Evolutionary conservation across 2,888 invertebrate species (phyloP).

Genomic region (Cosmia pyralina): DNA sequence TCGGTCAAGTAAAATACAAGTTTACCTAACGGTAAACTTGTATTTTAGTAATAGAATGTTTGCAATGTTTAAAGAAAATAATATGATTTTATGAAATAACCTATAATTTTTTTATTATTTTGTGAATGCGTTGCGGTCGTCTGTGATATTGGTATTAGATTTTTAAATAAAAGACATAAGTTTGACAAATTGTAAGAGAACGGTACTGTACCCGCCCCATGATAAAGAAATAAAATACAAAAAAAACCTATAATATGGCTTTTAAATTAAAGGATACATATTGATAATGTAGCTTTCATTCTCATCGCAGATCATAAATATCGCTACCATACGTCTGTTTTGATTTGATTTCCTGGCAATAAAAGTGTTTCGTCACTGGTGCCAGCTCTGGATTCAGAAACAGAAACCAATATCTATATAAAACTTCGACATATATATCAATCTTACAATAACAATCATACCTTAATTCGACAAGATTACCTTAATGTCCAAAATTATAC

Average conservation of each 20-base stretch:
- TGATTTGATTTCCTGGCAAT: background rate
- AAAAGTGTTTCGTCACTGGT: slow-evolving; percentile 4
- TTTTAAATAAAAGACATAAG: background rate
- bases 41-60: too few species aligned
- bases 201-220: background rate
- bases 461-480: slow-evolving; percentile 26
- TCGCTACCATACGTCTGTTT: background rate
- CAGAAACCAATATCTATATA: slow-evolving; percentile 2
- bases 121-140: background rate
- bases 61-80: too few species aligned
- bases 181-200: background rate
- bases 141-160: too few species aligned
- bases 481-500: slow-evolving; percentile 44
- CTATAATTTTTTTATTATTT: too few species aligned
- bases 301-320: background rate
- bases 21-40: background rate
- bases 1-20: background rate
- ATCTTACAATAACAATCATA: slow-evolving; percentile 15
- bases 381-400: background rate
- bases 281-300: background rate
- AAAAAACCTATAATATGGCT: background rate
- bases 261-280: background rate
- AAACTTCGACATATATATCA: background rate
- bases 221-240: background rate
- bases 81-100: too few species aligned